These are phyloP conservation scores for Anastatus disparis DNA, from an alignment of 1,140 invertebrate genomes.

Conservation along the genomic window DNA sequence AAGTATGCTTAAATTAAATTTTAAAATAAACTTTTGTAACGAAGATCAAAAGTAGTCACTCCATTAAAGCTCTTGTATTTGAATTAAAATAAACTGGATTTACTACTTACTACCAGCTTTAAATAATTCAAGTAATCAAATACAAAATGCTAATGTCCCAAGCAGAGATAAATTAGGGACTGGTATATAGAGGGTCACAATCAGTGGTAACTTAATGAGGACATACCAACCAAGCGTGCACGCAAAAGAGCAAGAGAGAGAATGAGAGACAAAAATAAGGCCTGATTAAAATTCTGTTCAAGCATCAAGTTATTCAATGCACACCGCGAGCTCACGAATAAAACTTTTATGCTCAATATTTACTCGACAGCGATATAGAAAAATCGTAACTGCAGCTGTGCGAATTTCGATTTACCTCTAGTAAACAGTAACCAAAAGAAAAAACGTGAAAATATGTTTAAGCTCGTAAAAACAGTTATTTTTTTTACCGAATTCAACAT, in stretches of 20 bases:
- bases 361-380: neutral
- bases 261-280: neutral
- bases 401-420: conserved; percentile 9
- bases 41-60: neutral
- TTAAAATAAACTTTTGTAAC: neutral
- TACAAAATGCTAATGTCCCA: conserved; percentile 30
- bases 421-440: conserved; percentile 33
- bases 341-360: conserved; percentile 14
- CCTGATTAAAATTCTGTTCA: conserved; percentile 23
- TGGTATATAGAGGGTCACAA: conserved; percentile 12
- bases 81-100: neutral
- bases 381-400: neutral
- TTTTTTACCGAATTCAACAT: neutral
- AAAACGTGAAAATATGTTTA: conserved; percentile 13
- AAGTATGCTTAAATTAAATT: neutral
- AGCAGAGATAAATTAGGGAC: conserved; percentile 18
- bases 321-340: neutral
- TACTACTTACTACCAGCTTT: conserved; percentile 7
- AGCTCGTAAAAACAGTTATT: too few relatives aligned
- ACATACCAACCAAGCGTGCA: too few relatives aligned
- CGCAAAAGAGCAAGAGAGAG: too few relatives aligned
- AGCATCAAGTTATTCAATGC: conserved; percentile 3
- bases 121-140: conserved; percentile 28
- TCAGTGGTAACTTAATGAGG: conserved; percentile 27
- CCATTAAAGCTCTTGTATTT: neutral